Evolutionary conservation across 2,113 vertebrate species (phyloP).

Genomic region (Elaphurus davidianus): DNA sequence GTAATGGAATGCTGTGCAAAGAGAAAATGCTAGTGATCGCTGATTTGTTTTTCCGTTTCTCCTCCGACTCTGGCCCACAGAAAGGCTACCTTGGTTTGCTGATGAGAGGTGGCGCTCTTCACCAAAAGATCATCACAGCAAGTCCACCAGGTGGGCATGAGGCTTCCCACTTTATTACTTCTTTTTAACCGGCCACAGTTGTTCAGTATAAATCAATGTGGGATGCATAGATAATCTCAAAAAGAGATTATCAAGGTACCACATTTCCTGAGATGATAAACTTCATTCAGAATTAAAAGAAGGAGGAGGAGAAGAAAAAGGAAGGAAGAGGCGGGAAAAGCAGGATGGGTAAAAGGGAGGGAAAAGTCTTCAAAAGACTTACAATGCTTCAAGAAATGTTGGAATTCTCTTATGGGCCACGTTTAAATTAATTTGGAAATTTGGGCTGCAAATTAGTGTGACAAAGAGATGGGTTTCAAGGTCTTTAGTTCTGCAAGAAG

Average conservation of each 20-base stretch:
- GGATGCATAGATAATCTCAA: neutral
- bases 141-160: fast-evolving
- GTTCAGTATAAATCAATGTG: neutral
- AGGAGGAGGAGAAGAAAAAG: neutral
- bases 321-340: neutral
- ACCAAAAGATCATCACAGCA: neutral
- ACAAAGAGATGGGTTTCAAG: neutral
- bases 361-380: neutral
- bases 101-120: conserved; percentile 53
- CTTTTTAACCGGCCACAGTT: neutral
- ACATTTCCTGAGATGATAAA: neutral
- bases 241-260: neutral
- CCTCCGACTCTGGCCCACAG: no score
- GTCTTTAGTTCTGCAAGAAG: neutral
- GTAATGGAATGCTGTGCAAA: fast-evolving
- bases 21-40: neutral
- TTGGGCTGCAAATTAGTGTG: neutral
- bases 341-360: neutral
- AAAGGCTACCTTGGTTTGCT: neutral
- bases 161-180: neutral
- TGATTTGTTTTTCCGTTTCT: fast-evolving
- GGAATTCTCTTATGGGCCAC: neutral
- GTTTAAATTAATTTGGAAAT: neutral
- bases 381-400: neutral
- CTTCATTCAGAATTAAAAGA: neutral